Conservation (phyloP, 2,797 vertebrate species). For the Loris lydekkerianus region DNA sequence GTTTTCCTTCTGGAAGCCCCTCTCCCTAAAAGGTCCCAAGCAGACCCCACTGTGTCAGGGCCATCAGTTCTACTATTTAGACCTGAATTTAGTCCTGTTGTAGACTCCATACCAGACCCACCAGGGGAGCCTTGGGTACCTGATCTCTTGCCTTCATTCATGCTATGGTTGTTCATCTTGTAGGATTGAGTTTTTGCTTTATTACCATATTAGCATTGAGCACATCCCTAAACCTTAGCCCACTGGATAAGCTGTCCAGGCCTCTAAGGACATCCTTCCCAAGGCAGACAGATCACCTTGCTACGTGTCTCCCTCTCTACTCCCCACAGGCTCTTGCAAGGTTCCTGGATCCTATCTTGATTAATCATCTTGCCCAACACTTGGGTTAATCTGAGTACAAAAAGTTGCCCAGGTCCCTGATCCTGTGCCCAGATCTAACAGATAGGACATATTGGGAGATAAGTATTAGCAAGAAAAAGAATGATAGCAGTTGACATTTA, state of each 20-base stretch:
- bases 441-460: background rate
- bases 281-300: conserved; percentile 9
- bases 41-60: background rate
- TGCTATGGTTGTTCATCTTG: conserved; percentile 8
- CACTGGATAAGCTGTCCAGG: background rate
- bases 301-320: background rate
- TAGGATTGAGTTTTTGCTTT: background rate
- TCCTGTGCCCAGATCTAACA: background rate
- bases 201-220: background rate
- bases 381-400: background rate
- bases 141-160: background rate
- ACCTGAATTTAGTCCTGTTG: background rate
- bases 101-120: background rate
- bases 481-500: conserved; percentile 17
- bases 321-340: background rate
- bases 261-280: background rate
- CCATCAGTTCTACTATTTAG: background rate
- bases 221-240: background rate
- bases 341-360: conserved; percentile 7
- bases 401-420: background rate
- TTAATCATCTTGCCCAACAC: background rate
- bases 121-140: background rate
- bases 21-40: background rate
- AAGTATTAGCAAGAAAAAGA: conserved; percentile 15
- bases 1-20: background rate